A percentile compares a stretch with the other conserved stretches of the same genome.
Evolutionary conservation across 2,888 invertebrate species (phyloP).

Genomic region (Morpho achilles): DNA sequence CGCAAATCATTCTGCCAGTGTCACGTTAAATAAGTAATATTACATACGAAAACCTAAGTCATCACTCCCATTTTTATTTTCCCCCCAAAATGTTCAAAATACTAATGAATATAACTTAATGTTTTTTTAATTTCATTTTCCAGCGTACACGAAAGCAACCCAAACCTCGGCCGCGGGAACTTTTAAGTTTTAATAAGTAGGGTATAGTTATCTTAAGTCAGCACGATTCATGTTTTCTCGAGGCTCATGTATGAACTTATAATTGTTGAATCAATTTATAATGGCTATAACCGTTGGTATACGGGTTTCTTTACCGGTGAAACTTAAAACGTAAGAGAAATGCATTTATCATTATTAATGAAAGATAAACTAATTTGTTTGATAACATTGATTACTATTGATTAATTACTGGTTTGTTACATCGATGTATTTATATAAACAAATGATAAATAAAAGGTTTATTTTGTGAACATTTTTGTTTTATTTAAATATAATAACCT

Average conservation of each 20-base stretch:
- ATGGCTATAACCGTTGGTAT: constrained; percentile 16
- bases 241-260: constrained; percentile 21
- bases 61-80: too few relatives aligned
- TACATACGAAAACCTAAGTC: too few relatives aligned
- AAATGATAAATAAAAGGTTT: constrained; percentile 58
- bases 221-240: constrained; percentile 8
- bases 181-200: constrained; percentile 56
- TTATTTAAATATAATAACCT: constrained; percentile 11
- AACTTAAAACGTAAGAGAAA: constrained; percentile 27
- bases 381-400: constrained; percentile 50
- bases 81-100: too few relatives aligned
- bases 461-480: constrained; percentile 54
- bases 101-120: constrained; percentile 9
- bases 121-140: constrained; percentile 35
- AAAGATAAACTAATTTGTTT: constrained; percentile 53
- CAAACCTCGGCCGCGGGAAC: constrained; percentile 72
- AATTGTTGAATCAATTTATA: constrained; percentile 8
- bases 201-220: constrained; percentile 18
- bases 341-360: constrained; percentile 64
- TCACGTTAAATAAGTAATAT: too few relatives aligned
- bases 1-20: too few relatives aligned
- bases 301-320: constrained; percentile 23
- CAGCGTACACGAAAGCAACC: constrained; percentile 84
- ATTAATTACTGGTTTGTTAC: constrained; percentile 56
- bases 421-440: constrained; percentile 62